A percentile compares a stretch with the other conserved stretches of the same genome.
Evolutionary conservation across 2,113 vertebrate genomes (phyloP).

Genomic region (Psilopsiagon aymara): DNA sequence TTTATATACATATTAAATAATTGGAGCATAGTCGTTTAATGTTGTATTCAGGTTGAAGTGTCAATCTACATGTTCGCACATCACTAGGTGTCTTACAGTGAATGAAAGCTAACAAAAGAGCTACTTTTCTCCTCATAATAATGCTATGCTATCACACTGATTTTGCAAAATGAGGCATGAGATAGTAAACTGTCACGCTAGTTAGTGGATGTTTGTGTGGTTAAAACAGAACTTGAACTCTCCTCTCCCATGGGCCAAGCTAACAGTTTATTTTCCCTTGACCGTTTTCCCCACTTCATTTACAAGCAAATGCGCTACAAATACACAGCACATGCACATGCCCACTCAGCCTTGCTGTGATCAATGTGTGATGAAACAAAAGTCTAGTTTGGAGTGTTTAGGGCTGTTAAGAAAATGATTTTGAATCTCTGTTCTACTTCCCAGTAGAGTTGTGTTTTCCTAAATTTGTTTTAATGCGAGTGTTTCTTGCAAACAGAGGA

Average conservation of each 20-base stretch:
- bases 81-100: rapidly evolving
- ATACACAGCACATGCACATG: neutral
- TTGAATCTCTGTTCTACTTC: neutral
- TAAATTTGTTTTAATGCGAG: constrained; percentile 17
- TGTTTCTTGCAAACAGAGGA: constrained; percentile 6
- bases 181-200: neutral
- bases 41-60: neutral
- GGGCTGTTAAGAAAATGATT: constrained; percentile 37
- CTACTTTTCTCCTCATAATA: neutral
- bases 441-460: constrained; percentile 8
- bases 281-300: constrained; percentile 8
- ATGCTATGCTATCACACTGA: neutral
- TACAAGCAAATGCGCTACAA: constrained; percentile 40
- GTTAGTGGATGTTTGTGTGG: neutral
- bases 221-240: constrained; percentile 25
- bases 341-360: constrained; percentile 27
- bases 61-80: neutral
- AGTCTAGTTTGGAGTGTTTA: neutral
- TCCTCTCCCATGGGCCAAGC: neutral
- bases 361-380: constrained; percentile 42
- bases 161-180: neutral
- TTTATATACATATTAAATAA: neutral
- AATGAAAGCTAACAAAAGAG: neutral
- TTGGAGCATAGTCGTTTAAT: neutral
- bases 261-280: neutral